Evolutionary conservation across 2,888 invertebrate genomes (phyloP).

Genomic region (Panzeria rudis): DNA sequence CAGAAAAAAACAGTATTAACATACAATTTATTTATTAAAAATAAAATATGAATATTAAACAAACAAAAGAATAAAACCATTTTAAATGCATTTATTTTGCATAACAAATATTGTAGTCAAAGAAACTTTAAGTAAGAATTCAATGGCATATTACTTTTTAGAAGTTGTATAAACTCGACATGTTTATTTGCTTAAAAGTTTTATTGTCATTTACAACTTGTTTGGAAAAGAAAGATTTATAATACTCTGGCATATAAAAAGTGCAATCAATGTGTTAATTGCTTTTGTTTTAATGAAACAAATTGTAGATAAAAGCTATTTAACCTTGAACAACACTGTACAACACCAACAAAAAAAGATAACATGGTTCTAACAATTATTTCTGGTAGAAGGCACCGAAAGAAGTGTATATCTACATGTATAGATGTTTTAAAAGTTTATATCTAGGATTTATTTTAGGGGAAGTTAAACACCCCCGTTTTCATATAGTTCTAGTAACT

Average conservation of each 20-base stretch:
- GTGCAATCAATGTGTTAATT: constrained; percentile 31
- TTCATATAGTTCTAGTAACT: too few species aligned
- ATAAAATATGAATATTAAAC: constrained; percentile 15
- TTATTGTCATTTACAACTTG: constrained; percentile 10
- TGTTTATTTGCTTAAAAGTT: constrained; percentile 8
- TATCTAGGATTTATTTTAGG: too few species aligned
- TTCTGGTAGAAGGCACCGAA: too few species aligned
- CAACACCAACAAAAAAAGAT: too few species aligned
- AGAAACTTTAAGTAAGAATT: constrained; percentile 27
- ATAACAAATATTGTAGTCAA: constrained; percentile 34
- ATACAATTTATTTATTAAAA: constrained; percentile 9
- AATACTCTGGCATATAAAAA: neutral
- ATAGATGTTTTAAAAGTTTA: too few species aligned
- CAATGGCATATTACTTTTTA: constrained; percentile 6
- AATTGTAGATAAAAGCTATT: constrained; percentile 12
- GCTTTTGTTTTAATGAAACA: constrained; percentile 24
- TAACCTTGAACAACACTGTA: neutral
- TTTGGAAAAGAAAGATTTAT: constrained; percentile 18
- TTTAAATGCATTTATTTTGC: constrained; percentile 21
- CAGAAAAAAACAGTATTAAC: constrained; percentile 38
- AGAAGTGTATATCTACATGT: too few species aligned
- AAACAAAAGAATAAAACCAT: neutral
- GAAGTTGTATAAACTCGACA: constrained; percentile 2
- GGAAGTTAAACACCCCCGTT: too few species aligned
- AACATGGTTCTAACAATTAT: too few species aligned